phyloP scores from a whole-genome alignment of 2,888 invertebrate genomes.

The Acrobasis repandana region DNA sequence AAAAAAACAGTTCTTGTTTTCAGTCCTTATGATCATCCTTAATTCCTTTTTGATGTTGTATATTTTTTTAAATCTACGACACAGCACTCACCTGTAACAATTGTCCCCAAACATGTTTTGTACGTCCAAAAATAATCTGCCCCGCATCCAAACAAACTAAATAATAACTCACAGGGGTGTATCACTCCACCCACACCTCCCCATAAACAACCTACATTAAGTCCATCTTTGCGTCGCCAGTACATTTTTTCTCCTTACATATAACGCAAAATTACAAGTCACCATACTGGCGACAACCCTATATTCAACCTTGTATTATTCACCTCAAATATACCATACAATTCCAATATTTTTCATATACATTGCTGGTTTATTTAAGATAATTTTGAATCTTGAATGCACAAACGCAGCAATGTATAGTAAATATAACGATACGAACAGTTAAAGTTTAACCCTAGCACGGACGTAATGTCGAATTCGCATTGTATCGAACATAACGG shows the following conservation, averaged over 20 bases:
- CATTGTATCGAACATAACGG: slow-evolving; percentile 71
- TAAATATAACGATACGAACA: slow-evolving; percentile 16
- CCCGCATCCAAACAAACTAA: slow-evolving; percentile 17
- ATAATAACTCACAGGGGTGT: slow-evolving; percentile 20
- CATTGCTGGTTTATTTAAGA: slow-evolving; percentile 35
- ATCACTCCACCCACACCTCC: slow-evolving; percentile 21
- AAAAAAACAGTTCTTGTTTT: too few relatives aligned
- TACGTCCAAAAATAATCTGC: background rate
- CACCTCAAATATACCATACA: slow-evolving; percentile 18
- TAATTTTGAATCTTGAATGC: background rate
- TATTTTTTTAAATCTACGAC: too few relatives aligned
- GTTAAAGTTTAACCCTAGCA: slow-evolving; percentile 44
- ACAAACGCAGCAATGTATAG: slow-evolving; percentile 45
- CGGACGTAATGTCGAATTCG: slow-evolving; percentile 52
- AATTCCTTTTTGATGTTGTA: too few relatives aligned
- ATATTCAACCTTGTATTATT: slow-evolving; percentile 48
- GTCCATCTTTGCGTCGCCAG: slow-evolving; percentile 42
- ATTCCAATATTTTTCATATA: slow-evolving; percentile 26
- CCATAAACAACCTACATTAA: slow-evolving; percentile 45
- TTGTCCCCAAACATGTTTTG: background rate
- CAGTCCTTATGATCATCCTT: too few relatives aligned
- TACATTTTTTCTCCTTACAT: slow-evolving; percentile 55
- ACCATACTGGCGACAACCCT: slow-evolving; percentile 78
- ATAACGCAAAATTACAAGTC: slow-evolving; percentile 71
- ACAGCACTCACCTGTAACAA: background rate